These are phyloP conservation scores for Musca vetustissima DNA, from an alignment of 1,140 invertebrate species.

Conservation along the genomic window DNA sequence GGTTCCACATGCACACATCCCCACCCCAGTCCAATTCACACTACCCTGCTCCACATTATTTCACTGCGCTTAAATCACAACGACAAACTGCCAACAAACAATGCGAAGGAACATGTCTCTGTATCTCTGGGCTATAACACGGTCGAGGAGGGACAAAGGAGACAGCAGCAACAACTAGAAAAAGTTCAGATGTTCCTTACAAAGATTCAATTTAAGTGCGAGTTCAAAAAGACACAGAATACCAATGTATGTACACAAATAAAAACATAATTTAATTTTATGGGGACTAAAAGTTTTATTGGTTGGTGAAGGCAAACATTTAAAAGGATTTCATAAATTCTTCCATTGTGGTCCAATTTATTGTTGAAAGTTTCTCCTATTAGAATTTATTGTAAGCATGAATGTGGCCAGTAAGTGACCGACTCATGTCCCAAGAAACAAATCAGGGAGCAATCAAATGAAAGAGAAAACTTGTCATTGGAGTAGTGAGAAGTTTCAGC, in stretches of 20 bases:
- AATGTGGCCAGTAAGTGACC: no score
- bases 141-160: no score
- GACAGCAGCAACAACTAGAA: background rate
- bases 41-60: background rate
- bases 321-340: constrained; percentile 17
- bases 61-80: constrained; percentile 18
- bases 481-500: no score
- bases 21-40: background rate
- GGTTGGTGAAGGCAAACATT: constrained; percentile 1
- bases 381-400: constrained; percentile 11
- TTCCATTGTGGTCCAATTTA: constrained; percentile 6
- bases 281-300: constrained; percentile 22
- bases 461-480: no score
- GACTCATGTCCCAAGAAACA: no score
- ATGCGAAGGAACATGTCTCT: background rate
- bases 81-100: constrained; percentile 10
- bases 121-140: no score
- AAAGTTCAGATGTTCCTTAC: constrained; percentile 15
- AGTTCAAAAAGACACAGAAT: background rate
- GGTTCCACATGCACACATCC: background rate
- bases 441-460: no score
- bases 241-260: constrained; percentile 15
- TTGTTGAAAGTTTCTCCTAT: constrained; percentile 6
- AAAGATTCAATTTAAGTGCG: constrained; percentile 19
- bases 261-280: constrained; percentile 23